Evolutionary conservation across 2,113 vertebrate species (phyloP).

Genomic region (Corydoras maculifer): DNA sequence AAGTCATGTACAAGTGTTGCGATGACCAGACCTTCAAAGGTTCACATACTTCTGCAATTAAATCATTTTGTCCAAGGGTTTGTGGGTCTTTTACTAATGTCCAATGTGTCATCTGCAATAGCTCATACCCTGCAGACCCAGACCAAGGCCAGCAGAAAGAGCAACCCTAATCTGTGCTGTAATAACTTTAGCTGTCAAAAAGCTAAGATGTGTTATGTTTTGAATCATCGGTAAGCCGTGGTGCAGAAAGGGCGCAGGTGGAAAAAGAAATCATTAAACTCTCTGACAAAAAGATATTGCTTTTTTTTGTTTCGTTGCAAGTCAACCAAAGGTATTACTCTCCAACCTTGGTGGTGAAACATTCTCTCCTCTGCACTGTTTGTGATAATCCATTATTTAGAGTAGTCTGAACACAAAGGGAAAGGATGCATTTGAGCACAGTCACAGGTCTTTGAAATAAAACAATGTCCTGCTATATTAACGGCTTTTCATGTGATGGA

Average conservation of each 20-base stretch:
- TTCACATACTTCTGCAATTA: not conserved
- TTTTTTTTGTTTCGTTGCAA: constrained; percentile 11
- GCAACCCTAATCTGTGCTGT: constrained; percentile 16
- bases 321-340: not conserved
- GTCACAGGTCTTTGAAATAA: constrained; percentile 21
- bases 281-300: constrained; percentile 4
- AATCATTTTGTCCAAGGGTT: not conserved
- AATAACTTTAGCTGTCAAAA: constrained; percentile 18
- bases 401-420: not conserved
- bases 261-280: not conserved
- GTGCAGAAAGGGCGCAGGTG: not conserved
- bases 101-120: constrained; percentile 1
- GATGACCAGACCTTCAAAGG: not conserved
- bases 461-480: constrained; percentile 24
- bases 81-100: constrained; percentile 11
- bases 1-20: too few relatives aligned
- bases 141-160: constrained; percentile 30
- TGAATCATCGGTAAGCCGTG: not conserved
- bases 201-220: not conserved
- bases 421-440: constrained; percentile 2
- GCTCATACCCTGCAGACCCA: constrained; percentile 15
- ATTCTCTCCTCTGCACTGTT: constrained; percentile 17
- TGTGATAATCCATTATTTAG: constrained; percentile 21
- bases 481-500: not conserved
- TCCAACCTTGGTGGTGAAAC: constrained; percentile 3